phyloP scores from a whole-genome alignment of 92 coral and sea anemone genomes.

The Ricordea florida region DNA sequence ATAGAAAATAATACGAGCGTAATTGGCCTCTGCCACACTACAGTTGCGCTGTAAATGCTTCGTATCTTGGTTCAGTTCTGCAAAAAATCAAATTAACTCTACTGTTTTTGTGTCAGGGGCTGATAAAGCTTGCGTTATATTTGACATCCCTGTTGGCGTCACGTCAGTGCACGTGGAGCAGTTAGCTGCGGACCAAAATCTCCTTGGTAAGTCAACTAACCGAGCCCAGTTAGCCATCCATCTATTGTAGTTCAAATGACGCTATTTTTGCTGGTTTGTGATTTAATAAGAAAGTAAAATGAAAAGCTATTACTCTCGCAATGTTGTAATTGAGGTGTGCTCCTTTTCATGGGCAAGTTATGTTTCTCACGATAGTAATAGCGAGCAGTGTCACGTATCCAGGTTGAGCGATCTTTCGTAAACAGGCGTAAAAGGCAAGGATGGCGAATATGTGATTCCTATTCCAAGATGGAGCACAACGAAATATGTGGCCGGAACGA shows the following conservation, averaged over 20 bases:
- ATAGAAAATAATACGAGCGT: no score
- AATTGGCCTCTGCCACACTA: no score
- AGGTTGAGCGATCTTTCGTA: background rate
- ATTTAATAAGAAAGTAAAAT: no score
- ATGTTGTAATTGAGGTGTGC: background rate
- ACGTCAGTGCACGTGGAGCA: slow-evolving; percentile 71
- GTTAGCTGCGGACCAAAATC: slow-evolving; percentile 33
- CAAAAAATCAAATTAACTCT: background rate
- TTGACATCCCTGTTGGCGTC: slow-evolving; percentile 68
- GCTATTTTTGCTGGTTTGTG: no score
- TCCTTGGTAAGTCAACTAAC: slow-evolving; percentile 61
- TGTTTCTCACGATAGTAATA: no score
- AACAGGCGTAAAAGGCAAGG: slow-evolving; percentile 53
- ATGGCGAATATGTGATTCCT: slow-evolving; percentile 42
- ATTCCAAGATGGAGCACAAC: slow-evolving; percentile 66
- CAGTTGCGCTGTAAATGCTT: no score
- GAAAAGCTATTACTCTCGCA: background rate
- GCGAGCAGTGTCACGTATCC: no score
- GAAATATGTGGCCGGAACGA: slow-evolving; percentile 74
- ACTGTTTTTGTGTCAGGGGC: slow-evolving; percentile 1
- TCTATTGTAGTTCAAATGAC: no score
- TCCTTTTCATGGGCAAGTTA: background rate
- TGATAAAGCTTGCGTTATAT: slow-evolving; percentile 35
- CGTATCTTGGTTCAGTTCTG: no score
- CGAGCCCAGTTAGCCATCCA: no score